Conservation (phyloP, 2,797 vertebrate species). For the Gallinago stenura region DNA sequence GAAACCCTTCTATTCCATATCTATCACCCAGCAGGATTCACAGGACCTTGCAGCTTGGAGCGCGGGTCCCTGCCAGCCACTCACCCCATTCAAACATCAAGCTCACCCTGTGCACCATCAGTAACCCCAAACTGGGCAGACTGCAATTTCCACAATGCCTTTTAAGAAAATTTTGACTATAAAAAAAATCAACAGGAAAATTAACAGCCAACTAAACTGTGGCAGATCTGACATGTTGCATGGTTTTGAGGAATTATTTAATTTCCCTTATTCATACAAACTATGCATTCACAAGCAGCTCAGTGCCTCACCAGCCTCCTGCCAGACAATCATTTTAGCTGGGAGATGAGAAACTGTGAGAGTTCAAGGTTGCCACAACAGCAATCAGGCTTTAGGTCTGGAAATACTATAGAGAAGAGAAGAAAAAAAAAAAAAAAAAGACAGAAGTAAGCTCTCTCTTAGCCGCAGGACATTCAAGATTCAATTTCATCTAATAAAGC, state of each 20-base stretch:
- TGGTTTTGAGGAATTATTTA: constrained; percentile 25
- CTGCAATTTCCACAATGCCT: background rate
- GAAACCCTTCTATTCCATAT: background rate
- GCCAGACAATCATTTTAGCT: constrained; percentile 14
- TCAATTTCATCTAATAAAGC: background rate
- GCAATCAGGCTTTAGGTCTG: background rate
- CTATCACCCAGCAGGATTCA: background rate
- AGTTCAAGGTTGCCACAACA: constrained; percentile 50
- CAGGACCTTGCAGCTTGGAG: background rate
- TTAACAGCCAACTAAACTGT: background rate
- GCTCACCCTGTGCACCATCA: background rate
- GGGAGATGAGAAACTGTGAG: background rate
- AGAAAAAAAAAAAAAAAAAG: too few species aligned
- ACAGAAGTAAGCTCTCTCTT: background rate
- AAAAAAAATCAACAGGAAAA: background rate
- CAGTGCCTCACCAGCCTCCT: constrained; percentile 10
- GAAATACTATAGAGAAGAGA: background rate
- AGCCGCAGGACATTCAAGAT: background rate
- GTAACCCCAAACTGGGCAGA: background rate
- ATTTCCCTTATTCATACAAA: constrained; percentile 20
- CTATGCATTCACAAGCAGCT: constrained; percentile 37
- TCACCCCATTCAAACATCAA: background rate
- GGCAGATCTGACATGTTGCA: background rate
- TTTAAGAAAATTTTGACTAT: background rate
- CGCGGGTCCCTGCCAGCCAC: background rate